phyloP scores from a whole-genome alignment of 1,140 invertebrate genomes.

The Melanaphis sacchari region DNA sequence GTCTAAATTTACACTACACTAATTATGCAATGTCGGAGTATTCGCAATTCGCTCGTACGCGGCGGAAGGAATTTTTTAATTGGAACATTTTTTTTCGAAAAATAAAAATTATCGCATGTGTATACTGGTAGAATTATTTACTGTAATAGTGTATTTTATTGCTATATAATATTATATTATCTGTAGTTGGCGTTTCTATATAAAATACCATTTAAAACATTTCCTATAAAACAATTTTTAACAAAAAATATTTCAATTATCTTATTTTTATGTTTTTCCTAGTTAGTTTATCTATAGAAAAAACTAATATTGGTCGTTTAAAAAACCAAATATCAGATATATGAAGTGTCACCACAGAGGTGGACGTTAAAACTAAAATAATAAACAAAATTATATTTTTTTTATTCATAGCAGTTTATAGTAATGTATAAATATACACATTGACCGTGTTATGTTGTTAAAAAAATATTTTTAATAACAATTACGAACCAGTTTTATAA shows the following conservation, averaged over 20 bases:
- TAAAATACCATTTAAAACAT: neutral
- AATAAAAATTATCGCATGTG: neutral
- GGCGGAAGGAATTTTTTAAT: neutral
- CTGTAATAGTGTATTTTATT: neutral
- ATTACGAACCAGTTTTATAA: neutral
- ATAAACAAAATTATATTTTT: slow-evolving; percentile 3
- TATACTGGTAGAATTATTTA: neutral
- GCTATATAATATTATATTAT: neutral
- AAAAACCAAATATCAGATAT: neutral
- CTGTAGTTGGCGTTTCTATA: neutral
- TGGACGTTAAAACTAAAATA: neutral
- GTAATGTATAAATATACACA: neutral
- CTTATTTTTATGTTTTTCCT: neutral
- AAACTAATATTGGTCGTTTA: slow-evolving; percentile 7
- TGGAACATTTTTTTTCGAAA: slow-evolving; percentile 5
- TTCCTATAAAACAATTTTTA: neutral
- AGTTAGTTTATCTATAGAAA: neutral
- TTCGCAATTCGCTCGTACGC: neutral
- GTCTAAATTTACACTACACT: neutral
- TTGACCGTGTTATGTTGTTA: neutral
- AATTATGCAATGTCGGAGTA: neutral
- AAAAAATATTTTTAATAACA: neutral
- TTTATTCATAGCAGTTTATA: neutral
- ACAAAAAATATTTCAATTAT: neutral
- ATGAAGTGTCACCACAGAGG: neutral